These are phyloP conservation scores for Falco biarmicus DNA, from an alignment of 2,797 vertebrate genomes.

Conservation along the genomic window DNA sequence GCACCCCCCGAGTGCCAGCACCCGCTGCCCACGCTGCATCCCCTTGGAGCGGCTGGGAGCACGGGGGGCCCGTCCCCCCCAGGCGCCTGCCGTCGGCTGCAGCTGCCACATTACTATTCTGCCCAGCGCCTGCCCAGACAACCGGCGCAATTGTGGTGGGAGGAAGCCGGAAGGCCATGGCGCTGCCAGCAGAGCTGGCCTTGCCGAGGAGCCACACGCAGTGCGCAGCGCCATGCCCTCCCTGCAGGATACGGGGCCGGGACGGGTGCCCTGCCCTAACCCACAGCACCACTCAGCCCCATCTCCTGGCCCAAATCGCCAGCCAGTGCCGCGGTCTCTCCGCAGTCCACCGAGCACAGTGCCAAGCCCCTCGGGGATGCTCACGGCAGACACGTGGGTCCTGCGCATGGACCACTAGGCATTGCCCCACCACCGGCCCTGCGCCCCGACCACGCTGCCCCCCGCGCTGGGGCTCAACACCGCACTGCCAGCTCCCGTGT, in stretches of 20 bases:
- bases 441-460: fast-evolving
- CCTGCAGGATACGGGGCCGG: neutral
- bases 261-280: neutral
- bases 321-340: fast-evolving
- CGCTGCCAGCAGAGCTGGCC: neutral
- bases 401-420: fast-evolving
- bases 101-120: slow-evolving; percentile 68
- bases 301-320: neutral
- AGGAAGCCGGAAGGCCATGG: slow-evolving; percentile 14
- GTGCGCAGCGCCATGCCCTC: neutral
- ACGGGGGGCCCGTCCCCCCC: neutral
- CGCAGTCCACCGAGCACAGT: fast-evolving
- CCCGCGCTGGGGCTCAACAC: fast-evolving
- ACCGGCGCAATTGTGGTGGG: slow-evolving; percentile 25
- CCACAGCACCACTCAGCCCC: fast-evolving
- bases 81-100: neutral
- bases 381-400: fast-evolving
- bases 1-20: neutral
- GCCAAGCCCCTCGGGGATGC: neutral
- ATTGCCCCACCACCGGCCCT: neutral
- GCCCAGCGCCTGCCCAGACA: slow-evolving; percentile 48
- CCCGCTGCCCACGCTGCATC: fast-evolving
- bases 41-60: neutral
- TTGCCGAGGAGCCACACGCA: fast-evolving
- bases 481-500: neutral